Evolutionary conservation across 2,888 invertebrate genomes (phyloP).

Genomic region (Tholera decimalis): DNA sequence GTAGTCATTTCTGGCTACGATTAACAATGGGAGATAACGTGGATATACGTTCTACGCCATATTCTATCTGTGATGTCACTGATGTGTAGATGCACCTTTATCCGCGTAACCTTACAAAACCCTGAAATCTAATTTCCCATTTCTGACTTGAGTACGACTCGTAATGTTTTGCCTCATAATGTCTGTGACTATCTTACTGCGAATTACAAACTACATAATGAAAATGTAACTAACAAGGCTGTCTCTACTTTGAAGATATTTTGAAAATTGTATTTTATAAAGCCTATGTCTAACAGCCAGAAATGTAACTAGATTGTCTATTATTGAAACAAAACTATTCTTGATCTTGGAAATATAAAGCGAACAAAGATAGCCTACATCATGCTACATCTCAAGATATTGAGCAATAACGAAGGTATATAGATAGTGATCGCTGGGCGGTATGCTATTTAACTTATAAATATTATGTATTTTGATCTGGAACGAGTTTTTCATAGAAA

Average conservation of each 20-base stretch:
- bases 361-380: constrained; percentile 51
- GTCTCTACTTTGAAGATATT: constrained; percentile 72
- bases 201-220: constrained; percentile 62
- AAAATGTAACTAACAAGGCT: constrained; percentile 73
- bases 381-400: constrained; percentile 60
- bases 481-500: constrained; percentile 85
- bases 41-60: constrained; percentile 73
- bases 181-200: constrained; percentile 59
- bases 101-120: constrained; percentile 60
- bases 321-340: constrained; percentile 54
- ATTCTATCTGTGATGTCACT: constrained; percentile 86
- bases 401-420: constrained; percentile 69
- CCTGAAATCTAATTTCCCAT: constrained; percentile 57
- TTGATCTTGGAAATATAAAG: constrained; percentile 48
- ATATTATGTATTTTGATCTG: constrained; percentile 81
- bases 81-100: constrained; percentile 78
- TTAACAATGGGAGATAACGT: constrained; percentile 70
- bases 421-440: constrained; percentile 67
- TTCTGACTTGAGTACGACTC: constrained; percentile 66
- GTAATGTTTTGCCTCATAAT: constrained; percentile 67
- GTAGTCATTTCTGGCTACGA: constrained; percentile 84
- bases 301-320: constrained; percentile 67
- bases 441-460: constrained; percentile 67
- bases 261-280: constrained; percentile 73
- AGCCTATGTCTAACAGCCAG: constrained; percentile 68